Conservation (phyloP, 2,888 invertebrate species). For the Caenorhabditis sp. region DNA sequence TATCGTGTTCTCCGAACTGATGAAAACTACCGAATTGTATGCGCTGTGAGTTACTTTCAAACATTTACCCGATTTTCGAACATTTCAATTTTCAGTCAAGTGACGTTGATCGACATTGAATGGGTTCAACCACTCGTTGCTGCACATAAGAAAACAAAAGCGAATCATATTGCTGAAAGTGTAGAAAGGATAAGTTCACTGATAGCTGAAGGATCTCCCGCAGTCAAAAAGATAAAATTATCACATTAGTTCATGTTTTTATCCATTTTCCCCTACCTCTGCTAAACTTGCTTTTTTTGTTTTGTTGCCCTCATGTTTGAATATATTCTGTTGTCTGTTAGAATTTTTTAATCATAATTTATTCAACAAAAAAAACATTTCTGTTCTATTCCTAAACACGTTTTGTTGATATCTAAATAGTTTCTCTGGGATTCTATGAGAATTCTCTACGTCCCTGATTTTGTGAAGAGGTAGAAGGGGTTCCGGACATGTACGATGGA, state of each 20-base stretch:
- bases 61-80: background rate
- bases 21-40: conserved; percentile 62
- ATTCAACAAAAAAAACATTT: background rate
- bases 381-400: background rate
- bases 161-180: conserved; percentile 20
- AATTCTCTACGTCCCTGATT: background rate
- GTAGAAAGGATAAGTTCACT: background rate
- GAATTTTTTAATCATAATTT: background rate
- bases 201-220: background rate
- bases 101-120: conserved; percentile 54
- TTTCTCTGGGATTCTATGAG: background rate
- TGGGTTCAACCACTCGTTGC: conserved; percentile 47
- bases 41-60: conserved; percentile 49
- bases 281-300: background rate
- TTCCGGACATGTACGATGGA: conserved; percentile 27
- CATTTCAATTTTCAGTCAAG: conserved; percentile 41
- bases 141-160: conserved; percentile 35
- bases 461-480: conserved; percentile 18
- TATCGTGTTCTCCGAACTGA: conserved; percentile 66
- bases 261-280: background rate
- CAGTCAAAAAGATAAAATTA: background rate
- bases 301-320: background rate
- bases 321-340: conserved; percentile 5
- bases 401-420: background rate
- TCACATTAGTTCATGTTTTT: background rate